Evolutionary conservation across 2,797 vertebrate species (phyloP).

Genomic region (Momotus momota): DNA sequence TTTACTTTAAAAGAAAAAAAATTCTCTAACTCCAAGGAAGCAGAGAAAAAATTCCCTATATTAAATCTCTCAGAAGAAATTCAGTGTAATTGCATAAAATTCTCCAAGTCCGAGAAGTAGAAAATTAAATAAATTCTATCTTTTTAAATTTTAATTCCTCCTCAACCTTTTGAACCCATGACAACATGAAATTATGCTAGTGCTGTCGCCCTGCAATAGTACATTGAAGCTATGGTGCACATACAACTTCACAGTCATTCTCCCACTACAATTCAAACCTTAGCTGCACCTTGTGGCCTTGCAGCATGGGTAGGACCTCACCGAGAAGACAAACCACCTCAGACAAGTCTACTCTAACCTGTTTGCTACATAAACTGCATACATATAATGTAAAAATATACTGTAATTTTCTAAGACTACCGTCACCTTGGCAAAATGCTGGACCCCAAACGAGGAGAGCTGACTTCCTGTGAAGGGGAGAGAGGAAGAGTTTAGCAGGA

Average conservation of each 20-base stretch:
- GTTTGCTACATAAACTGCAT: not conserved
- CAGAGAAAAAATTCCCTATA: not conserved
- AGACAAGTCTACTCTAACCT: not conserved
- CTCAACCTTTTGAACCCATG: not conserved
- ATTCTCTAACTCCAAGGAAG: not conserved
- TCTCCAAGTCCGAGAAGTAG: not conserved
- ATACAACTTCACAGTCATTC: not conserved
- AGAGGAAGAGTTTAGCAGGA: not conserved
- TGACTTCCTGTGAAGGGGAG: not conserved
- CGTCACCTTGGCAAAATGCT: not conserved
- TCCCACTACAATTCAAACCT: not conserved
- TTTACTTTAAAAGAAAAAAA: not conserved
- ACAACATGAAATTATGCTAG: not conserved
- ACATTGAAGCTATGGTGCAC: not conserved
- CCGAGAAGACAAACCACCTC: not conserved
- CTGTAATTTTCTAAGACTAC: not conserved
- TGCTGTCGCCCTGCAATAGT: not conserved
- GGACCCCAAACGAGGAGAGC: not conserved
- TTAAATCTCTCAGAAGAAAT: not conserved
- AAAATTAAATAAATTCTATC: not conserved
- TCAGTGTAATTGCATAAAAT: not conserved
- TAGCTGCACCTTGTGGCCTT: not conserved
- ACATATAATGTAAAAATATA: not conserved
- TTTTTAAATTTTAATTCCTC: not conserved
- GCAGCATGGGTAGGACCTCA: fast-evolving